phyloP scores from a whole-genome alignment of 2,113 vertebrate species.

The Hemichromis elongatus region DNA sequence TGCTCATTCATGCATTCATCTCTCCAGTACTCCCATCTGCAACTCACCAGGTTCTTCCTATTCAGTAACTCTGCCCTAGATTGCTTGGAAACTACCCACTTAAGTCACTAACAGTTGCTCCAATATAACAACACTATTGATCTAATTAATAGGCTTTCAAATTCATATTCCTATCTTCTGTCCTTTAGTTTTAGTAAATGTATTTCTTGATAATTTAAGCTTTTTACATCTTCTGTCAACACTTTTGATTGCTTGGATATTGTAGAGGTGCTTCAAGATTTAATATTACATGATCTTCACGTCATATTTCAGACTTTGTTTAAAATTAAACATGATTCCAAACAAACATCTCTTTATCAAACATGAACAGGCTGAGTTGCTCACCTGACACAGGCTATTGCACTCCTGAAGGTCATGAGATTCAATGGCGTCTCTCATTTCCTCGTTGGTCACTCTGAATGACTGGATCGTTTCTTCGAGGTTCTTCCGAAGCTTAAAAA shows the following conservation, averaged over 20 bases:
- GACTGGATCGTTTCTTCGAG: constrained; percentile 87
- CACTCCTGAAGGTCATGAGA: constrained; percentile 73
- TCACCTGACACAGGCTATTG: constrained; percentile 81
- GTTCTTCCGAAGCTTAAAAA: constrained; percentile 76
- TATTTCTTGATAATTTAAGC: neutral
- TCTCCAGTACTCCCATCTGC: rapidly evolving
- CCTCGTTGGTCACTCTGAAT: constrained; percentile 88
- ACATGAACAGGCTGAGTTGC: neutral
- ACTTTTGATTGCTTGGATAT: neutral
- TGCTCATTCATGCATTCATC: neutral
- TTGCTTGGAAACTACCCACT: neutral
- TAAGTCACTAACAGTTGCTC: rapidly evolving
- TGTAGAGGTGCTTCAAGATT: neutral
- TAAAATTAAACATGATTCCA: no score
- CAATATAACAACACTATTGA: neutral
- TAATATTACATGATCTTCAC: neutral
- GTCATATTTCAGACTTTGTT: neutral
- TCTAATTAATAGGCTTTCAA: neutral
- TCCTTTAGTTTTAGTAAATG: neutral
- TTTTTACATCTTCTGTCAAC: neutral
- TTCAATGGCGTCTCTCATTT: constrained; percentile 67
- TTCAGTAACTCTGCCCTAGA: neutral
- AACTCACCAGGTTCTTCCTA: neutral
- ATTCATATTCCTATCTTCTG: neutral
- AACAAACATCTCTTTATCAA: neutral